Evolutionary conservation across 2,888 invertebrate species (phyloP).

Genomic region (Liopterus haemorrhoidalis): DNA sequence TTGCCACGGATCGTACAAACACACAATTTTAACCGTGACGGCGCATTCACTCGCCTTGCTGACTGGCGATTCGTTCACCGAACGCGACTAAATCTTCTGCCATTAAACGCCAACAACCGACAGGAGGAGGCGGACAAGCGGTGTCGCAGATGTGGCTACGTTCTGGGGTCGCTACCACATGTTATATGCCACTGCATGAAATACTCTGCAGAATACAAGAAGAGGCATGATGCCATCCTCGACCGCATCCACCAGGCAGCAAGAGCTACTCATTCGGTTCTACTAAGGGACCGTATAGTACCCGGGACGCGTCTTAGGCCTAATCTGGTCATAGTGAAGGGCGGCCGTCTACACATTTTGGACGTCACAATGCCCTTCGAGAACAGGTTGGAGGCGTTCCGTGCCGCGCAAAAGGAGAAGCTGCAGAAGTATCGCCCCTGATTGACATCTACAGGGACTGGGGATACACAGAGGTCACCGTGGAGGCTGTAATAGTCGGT

Average conservation of each 20-base stretch:
- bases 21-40: constrained; percentile 35
- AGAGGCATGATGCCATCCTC: constrained; percentile 32
- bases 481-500: constrained; percentile 34
- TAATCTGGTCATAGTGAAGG: constrained; percentile 31
- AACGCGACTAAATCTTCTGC: constrained; percentile 37
- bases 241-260: constrained; percentile 28
- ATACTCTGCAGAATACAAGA: constrained; percentile 35
- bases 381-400: constrained; percentile 31
- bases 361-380: constrained; percentile 39
- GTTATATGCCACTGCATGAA: constrained; percentile 39
- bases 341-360: constrained; percentile 31
- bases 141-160: constrained; percentile 34
- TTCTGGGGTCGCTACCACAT: constrained; percentile 39
- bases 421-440: constrained; percentile 20
- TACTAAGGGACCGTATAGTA: constrained; percentile 18
- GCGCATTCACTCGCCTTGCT: constrained; percentile 36
- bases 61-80: constrained; percentile 43
- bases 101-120: constrained; percentile 33
- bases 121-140: too few relatives aligned
- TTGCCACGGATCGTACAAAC: constrained; percentile 12
- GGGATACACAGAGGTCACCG: constrained; percentile 22
- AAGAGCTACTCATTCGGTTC: constrained; percentile 11
- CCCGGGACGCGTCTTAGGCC: constrained; percentile 28
- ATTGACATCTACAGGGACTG: constrained; percentile 7
- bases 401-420: constrained; percentile 31